Evolutionary conservation across 2,113 vertebrate genomes (phyloP).

Genomic region (Ictalurus punctatus): DNA sequence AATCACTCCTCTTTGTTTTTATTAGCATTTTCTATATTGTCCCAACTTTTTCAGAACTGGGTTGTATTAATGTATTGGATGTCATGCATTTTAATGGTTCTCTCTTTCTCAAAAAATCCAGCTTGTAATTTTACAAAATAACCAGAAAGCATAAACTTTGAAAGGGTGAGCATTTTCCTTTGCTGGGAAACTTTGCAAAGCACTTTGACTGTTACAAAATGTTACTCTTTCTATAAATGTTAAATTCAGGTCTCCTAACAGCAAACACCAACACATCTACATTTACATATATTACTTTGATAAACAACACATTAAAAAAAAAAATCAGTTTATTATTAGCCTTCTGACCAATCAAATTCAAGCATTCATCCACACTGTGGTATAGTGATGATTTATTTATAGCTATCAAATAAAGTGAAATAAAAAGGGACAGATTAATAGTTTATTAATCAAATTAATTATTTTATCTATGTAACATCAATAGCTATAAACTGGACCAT

Average conservation of each 20-base stretch:
- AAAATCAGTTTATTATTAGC: background rate
- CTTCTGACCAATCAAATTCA: background rate
- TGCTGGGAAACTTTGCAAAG: background rate
- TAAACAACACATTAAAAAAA: background rate
- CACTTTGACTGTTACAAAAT: background rate
- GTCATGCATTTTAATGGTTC: background rate
- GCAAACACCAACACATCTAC: background rate
- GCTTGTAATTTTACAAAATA: background rate
- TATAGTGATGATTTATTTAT: background rate
- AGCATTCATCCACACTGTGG: background rate
- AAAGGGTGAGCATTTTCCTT: too few species aligned
- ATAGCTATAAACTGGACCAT: background rate
- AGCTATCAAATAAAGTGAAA: background rate
- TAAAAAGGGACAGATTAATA: background rate
- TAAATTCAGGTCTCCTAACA: background rate
- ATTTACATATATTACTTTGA: background rate
- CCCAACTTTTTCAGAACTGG: too few species aligned
- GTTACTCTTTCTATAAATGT: background rate
- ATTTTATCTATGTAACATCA: too few species aligned
- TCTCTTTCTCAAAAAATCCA: background rate
- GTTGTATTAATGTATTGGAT: background rate
- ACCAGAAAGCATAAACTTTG: background rate
- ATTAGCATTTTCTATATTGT: too few species aligned
- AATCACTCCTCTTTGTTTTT: too few species aligned
- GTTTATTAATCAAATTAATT: too few species aligned